These are phyloP conservation scores for Eremobia ochroleuca DNA, from an alignment of 2,888 invertebrate species.

Conservation along the genomic window DNA sequence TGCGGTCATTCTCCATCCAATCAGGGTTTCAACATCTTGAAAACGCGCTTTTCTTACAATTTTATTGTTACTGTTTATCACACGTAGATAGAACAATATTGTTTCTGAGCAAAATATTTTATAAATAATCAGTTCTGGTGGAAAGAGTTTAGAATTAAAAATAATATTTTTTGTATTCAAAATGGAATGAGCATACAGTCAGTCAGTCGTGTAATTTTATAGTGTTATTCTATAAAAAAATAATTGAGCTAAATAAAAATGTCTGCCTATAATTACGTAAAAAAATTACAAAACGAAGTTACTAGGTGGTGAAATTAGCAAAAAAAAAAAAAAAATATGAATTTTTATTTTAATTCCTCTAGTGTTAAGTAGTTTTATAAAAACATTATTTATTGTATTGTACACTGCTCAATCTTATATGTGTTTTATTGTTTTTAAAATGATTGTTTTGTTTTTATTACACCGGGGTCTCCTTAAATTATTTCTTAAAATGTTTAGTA, in stretches of 20 bases:
- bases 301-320: conserved; percentile 52
- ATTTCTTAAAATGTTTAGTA: conserved; percentile 42
- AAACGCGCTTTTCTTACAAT: conserved; percentile 4
- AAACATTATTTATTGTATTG: conserved; percentile 79
- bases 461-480: conserved; percentile 55
- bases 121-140: conserved; percentile 15
- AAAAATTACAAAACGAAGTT: conserved; percentile 34
- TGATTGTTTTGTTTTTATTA: conserved; percentile 61
- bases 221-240: conserved; percentile 30
- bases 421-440: conserved; percentile 68
- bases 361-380: conserved; percentile 81
- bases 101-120: conserved; percentile 20
- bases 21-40: not conserved
- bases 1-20: conserved; percentile 25
- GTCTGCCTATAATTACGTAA: conserved; percentile 47
- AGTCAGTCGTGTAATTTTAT: conserved; percentile 26
- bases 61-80: conserved; percentile 20
- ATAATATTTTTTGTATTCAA: conserved; percentile 30
- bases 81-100: conserved; percentile 11
- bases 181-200: conserved; percentile 6
- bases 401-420: conserved; percentile 82
- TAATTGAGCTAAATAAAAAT: conserved; percentile 38
- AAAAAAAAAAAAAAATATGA: conserved; percentile 34
- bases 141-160: conserved; percentile 24
- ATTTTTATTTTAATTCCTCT: conserved; percentile 64